Evolutionary conservation across 2,888 invertebrate species (phyloP).

Genomic region (Cosmia trapezina): DNA sequence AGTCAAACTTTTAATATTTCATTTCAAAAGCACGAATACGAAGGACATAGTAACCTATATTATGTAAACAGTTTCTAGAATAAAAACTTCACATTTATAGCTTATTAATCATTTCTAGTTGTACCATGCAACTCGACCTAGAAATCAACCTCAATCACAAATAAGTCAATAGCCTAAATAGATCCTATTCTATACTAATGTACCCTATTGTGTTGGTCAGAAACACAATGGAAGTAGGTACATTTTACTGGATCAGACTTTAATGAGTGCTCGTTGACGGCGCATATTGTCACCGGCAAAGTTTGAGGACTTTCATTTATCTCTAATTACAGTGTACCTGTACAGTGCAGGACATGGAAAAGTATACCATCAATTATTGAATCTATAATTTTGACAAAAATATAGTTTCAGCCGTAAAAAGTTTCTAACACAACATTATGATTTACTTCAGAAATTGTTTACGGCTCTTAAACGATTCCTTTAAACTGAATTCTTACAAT

Average conservation of each 20-base stretch:
- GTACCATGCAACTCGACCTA: neutral
- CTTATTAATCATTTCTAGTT: neutral
- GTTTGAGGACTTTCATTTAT: conserved; percentile 33
- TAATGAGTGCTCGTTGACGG: conserved; percentile 25
- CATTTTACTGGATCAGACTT: conserved; percentile 30
- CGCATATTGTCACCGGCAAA: conserved; percentile 37
- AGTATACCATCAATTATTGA: neutral
- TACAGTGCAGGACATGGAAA: conserved; percentile 37
- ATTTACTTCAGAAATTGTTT: neutral
- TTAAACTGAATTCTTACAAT: too few relatives aligned
- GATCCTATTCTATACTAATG: conserved; percentile 3
- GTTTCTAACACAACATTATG: too few relatives aligned
- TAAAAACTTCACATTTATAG: too few relatives aligned
- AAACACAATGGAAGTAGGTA: conserved; percentile 34
- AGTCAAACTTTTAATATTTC: neutral
- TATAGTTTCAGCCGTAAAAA: too few relatives aligned
- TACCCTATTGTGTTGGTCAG: conserved; percentile 29
- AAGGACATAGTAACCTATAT: neutral
- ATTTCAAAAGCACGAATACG: neutral
- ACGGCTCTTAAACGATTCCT: too few relatives aligned
- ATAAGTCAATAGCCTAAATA: conserved; percentile 17
- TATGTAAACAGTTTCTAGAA: too few relatives aligned
- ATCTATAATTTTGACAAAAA: neutral
- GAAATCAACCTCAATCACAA: conserved; percentile 34
- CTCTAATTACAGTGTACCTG: conserved; percentile 40